phyloP scores from a whole-genome alignment of 2,797 vertebrate genomes.

The Bradypodion ventrale region DNA sequence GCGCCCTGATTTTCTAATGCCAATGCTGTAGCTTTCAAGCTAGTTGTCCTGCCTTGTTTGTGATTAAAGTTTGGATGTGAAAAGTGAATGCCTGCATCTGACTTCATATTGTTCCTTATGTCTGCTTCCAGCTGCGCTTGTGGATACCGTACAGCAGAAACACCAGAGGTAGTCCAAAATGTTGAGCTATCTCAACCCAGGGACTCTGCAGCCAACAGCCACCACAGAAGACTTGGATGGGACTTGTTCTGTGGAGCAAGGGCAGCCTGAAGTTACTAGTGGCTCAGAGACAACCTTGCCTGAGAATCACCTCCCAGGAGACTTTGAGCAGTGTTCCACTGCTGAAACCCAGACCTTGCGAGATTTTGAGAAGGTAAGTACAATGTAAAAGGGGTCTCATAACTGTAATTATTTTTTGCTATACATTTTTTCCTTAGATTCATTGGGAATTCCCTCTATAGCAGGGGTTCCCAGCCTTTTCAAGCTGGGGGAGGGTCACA shows the following conservation, averaged over 20 bases:
- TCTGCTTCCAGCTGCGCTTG: constrained; percentile 71
- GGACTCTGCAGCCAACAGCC: neutral
- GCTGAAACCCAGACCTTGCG: constrained; percentile 85
- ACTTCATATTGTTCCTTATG: neutral
- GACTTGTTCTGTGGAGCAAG: fast-evolving
- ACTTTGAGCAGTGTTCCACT: constrained; percentile 80
- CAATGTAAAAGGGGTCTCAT: no score
- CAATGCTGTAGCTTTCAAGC: neutral
- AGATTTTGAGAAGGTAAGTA: constrained; percentile 89
- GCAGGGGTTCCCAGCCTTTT: no score
- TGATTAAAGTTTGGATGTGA: neutral
- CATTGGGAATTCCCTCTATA: neutral
- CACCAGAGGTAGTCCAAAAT: constrained; percentile 75
- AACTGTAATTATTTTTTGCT: neutral
- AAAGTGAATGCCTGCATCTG: fast-evolving
- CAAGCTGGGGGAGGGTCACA: no score
- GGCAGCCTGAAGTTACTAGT: constrained; percentile 39
- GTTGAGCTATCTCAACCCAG: constrained; percentile 77
- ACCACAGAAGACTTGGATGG: neutral
- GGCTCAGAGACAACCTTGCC: constrained; percentile 67
- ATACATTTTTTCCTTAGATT: neutral
- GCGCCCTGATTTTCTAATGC: neutral
- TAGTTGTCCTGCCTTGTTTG: neutral
- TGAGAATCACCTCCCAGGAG: constrained; percentile 79
- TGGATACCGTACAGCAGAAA: constrained; percentile 73